A percentile compares a stretch with the other conserved stretches of the same genome.
phyloP scores from a whole-genome alignment of 2,797 vertebrate genomes.

The Dipus sagitta region DNA sequence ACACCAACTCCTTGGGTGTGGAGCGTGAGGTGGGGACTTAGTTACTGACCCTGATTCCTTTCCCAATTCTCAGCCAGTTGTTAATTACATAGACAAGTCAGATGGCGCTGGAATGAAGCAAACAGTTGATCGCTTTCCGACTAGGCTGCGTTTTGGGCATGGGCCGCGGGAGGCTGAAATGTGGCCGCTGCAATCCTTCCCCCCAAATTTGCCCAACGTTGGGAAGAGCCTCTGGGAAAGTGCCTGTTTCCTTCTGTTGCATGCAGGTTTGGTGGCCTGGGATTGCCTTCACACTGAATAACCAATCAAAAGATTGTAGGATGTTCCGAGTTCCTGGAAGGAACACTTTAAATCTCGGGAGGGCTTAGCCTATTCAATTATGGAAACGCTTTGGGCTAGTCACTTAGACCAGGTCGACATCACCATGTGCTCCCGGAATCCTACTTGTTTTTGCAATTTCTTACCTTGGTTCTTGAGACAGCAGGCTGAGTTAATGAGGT shows the following conservation, averaged over 20 bases:
- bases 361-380: neutral
- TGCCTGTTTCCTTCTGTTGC: neutral
- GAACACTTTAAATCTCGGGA: conserved; percentile 18
- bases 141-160: neutral
- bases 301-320: neutral
- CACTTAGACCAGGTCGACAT: neutral
- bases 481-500: neutral
- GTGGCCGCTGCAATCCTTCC: neutral
- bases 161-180: neutral
- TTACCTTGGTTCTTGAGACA: neutral
- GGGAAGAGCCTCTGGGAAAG: neutral
- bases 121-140: neutral
- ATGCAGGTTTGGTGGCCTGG: neutral
- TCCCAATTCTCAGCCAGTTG: conserved; percentile 18
- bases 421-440: neutral
- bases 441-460: neutral
- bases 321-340: neutral
- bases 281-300: neutral
- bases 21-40: neutral
- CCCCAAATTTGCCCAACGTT: neutral
- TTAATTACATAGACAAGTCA: neutral
- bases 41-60: neutral
- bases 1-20: neutral
- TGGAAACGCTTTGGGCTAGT: neutral
- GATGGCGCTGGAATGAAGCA: neutral